Conservation (phyloP, 2,888 invertebrate species). For the Sericinus montela region DNA sequence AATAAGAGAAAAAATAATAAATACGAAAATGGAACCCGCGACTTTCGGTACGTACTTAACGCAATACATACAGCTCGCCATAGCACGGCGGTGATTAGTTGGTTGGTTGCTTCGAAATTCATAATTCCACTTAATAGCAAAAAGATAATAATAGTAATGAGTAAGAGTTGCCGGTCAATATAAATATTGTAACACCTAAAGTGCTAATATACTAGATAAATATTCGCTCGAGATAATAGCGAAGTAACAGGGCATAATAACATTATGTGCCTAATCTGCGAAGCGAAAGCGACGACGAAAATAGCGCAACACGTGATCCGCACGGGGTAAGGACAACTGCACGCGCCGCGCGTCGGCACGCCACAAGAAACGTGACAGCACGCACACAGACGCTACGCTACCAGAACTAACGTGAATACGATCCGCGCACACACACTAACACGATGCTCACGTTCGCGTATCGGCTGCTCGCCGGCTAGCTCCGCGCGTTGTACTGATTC, state of each 20-base stretch:
- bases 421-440: slow-evolving; percentile 41
- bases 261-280: slow-evolving; percentile 22
- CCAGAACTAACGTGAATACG: background rate
- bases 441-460: slow-evolving; percentile 38
- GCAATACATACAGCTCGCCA: too few species aligned
- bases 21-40: too few species aligned
- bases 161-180: too few species aligned
- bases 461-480: slow-evolving; percentile 40
- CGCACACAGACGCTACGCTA: slow-evolving; percentile 21
- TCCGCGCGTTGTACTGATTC: slow-evolving; percentile 20
- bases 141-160: too few species aligned
- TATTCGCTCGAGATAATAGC: slow-evolving; percentile 24
- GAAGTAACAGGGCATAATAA: slow-evolving; percentile 21
- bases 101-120: too few species aligned
- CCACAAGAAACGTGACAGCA: slow-evolving; percentile 68
- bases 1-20: too few species aligned
- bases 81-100: too few species aligned
- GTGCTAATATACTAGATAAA: too few species aligned
- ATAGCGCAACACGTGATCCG: slow-evolving; percentile 26
- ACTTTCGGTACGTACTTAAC: too few species aligned
- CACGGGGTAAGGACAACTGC: slow-evolving; percentile 39
- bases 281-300: slow-evolving; percentile 51
- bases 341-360: slow-evolving; percentile 45
- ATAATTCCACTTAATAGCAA: too few species aligned
- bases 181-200: too few species aligned